These are phyloP conservation scores for Melitaea athalia DNA, from an alignment of 2,888 invertebrate genomes.

Conservation along the genomic window DNA sequence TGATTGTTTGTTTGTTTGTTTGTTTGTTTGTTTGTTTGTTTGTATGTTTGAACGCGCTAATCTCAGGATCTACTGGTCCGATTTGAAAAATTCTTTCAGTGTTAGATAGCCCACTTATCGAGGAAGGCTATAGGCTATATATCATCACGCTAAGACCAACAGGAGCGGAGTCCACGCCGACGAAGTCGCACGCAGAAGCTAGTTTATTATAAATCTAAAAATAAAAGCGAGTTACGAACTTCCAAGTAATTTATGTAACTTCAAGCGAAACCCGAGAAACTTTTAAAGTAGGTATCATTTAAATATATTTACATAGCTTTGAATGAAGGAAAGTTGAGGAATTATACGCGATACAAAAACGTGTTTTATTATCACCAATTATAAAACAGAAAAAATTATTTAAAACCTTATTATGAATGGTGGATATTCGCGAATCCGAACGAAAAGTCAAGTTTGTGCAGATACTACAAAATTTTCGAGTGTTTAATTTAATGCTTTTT, in stretches of 20 bases:
- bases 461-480: too few species aligned
- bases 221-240: conserved; percentile 23
- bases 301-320: conserved; percentile 39
- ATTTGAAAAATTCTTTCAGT: too few species aligned
- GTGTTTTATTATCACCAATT: neutral
- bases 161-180: too few species aligned
- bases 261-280: conserved; percentile 28
- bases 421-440: too few species aligned
- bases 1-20: too few species aligned
- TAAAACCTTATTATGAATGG: neutral
- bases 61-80: too few species aligned
- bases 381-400: neutral
- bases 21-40: too few species aligned
- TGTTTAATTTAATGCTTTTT: too few species aligned
- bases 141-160: too few species aligned
- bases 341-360: neutral
- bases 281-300: conserved; percentile 32
- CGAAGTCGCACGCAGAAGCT: neutral
- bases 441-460: neutral
- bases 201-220: conserved; percentile 17
- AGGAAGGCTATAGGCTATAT: too few species aligned
- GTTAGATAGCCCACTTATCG: too few species aligned
- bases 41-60: too few species aligned
- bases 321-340: conserved; percentile 3
- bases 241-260: conserved; percentile 35